Base-by-base conservation (phyloP, 1,140 invertebrate genomes). In the Antheraea mylitta region DNA sequence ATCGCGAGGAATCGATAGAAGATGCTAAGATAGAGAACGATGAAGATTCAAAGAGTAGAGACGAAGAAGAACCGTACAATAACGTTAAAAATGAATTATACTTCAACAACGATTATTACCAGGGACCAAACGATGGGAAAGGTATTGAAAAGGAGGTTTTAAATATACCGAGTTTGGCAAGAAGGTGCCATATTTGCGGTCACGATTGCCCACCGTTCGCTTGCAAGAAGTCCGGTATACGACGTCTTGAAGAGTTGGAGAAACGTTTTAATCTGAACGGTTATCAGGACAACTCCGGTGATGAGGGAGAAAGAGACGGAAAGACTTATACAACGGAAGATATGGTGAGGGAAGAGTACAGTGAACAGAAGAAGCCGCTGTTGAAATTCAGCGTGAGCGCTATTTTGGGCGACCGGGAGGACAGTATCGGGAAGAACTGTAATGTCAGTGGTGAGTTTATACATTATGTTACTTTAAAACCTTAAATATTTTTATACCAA, bases 321-420 rank as follows among this genome's bases (percentile, higher is more conserved):
- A 81, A 82, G 58, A 63, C 69, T 7, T 75, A 76, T 22, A 79
- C 72, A 18, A 89, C 87, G 0, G 89, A 88, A 22, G 89, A 90
- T 3, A 75, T 89, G 73, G 88, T 92, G 30, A 82, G 88, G 67
- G 90, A 89, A 30, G 85, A 92, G 19, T 89, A 80, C 69, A 76
- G 67, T 42, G 85, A 87, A 63, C 87, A 83, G 69, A 91, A 90
- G 68, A 97, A 97, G 79, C 97, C 97, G 0, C 94, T 97, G 76
- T 93, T 98, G 69, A 98, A 98, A 91, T 98, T 98, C 90, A 98
- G 97, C 94, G 97, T 98, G 67, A 97, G 95, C 93, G 97, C 97
- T 16, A 98, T 98, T 76, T 93, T 98, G 58, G 96, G 96, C 0
- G 82, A 84, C n/a, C 66, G 79, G 19, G 88, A 87, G 18, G 85